Percentiles rank a stretch among this genome's conserved stretches.
Conservation (phyloP, 1,140 invertebrate species). For the Leptoteleia sp. region DNA sequence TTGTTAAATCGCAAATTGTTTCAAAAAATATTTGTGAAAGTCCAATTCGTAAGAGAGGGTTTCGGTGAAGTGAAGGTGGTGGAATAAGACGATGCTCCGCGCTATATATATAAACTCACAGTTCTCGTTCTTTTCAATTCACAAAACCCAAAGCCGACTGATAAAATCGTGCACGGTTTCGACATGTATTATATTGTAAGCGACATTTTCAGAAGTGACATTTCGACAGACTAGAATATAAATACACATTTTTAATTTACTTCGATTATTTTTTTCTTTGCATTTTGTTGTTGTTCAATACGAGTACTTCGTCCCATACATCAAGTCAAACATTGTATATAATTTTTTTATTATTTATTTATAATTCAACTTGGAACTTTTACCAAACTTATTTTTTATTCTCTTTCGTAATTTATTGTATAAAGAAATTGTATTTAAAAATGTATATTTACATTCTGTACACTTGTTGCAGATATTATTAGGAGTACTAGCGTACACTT, state of each 20-base stretch:
- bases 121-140: slow-evolving; percentile 66
- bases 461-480: no score
- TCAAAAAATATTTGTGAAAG: slow-evolving; percentile 62
- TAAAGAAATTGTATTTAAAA: no score
- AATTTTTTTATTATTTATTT: no score
- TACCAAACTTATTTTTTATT: no score
- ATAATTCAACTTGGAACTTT: no score
- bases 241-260: slow-evolving; percentile 12
- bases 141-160: slow-evolving; percentile 39
- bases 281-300: no score
- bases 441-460: no score
- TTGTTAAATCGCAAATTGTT: slow-evolving; percentile 34
- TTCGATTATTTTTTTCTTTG: slow-evolving; percentile 1
- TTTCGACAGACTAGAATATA: slow-evolving; percentile 4
- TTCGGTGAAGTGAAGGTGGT: slow-evolving; percentile 76
- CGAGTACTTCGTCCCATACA: no score
- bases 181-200: slow-evolving; percentile 76
- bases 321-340: no score
- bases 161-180: slow-evolving; percentile 49
- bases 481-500: no score
- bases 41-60: slow-evolving; percentile 48
- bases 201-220: slow-evolving; percentile 33
- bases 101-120: slow-evolving; percentile 75
- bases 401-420: no score
- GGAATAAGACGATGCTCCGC: slow-evolving; percentile 67